A percentile compares a stretch with the other conserved stretches of the same genome.
These are phyloP conservation scores for Ectemnius continuus DNA, from an alignment of 2,888 invertebrate genomes.

Conservation along the genomic window DNA sequence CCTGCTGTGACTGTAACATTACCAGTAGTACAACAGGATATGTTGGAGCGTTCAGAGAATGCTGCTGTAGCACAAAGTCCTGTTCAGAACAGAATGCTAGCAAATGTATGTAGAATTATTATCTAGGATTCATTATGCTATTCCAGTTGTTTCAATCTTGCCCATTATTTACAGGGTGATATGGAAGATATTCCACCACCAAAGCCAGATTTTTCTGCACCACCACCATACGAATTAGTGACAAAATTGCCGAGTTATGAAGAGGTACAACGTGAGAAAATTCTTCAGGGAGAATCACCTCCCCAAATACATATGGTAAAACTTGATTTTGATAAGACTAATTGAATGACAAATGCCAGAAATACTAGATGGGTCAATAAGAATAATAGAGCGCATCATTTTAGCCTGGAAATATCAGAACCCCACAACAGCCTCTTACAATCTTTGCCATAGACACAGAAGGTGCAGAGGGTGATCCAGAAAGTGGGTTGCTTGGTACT, in stretches of 20 bases:
- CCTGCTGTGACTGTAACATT: slow-evolving; percentile 61
- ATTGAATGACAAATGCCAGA: too few species aligned
- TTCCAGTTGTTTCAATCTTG: not conserved
- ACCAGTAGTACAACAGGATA: slow-evolving; percentile 55
- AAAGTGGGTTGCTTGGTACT: slow-evolving; percentile 91
- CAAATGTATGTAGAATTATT: not conserved
- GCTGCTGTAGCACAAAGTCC: slow-evolving; percentile 47
- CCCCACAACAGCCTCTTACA: slow-evolving; percentile 82
- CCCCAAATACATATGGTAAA: slow-evolving; percentile 73
- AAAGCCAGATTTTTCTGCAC: slow-evolving; percentile 90
- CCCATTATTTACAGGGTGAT: slow-evolving; percentile 43
- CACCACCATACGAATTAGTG: slow-evolving; percentile 92
- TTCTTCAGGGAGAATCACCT: slow-evolving; percentile 84
- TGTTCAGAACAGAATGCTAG: slow-evolving; percentile 49
- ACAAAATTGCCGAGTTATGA: slow-evolving; percentile 94
- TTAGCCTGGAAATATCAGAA: slow-evolving; percentile 74
- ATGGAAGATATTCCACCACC: slow-evolving; percentile 88
- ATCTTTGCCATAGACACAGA: slow-evolving; percentile 89
- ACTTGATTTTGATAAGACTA: not conserved
- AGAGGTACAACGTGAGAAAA: slow-evolving; percentile 93
- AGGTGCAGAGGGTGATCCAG: slow-evolving; percentile 85
- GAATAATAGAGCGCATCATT: slow-evolving; percentile 23
- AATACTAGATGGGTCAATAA: not conserved
- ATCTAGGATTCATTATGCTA: not conserved
- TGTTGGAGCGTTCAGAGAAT: slow-evolving; percentile 58